Evolutionary conservation across 23 tunicate genomes (phyloP), one percentile per base, ranked within the genome.

Genomic region (Clavelina lepadiformis): DNA sequence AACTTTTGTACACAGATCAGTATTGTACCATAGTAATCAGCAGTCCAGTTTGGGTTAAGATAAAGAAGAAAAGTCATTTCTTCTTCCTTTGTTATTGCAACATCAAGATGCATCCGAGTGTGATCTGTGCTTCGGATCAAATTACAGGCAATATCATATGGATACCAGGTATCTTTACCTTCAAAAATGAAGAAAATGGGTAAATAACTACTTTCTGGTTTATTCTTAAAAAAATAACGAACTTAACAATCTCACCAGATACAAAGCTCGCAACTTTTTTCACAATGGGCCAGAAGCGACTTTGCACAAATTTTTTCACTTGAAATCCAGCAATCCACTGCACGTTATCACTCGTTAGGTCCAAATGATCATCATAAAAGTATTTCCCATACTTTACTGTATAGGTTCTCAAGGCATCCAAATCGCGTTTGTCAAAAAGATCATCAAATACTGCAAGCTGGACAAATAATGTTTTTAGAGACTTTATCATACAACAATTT

Each of bases 261-360:
- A 87, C 77, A 54, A 66, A 68, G 23, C 61, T 20, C 51, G 87
- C 86, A 50, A 79, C 65, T 52, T 79, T 78, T 21, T 68, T 67
- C 2, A 87, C 75, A 21, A 87, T 66, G 11, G 86, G 86, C 97
- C 97, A 89, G 46, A 81, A 69, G 23, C 70, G 55, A 34, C 72
- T 89, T n/a, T 75, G 19, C 2, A 67, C 89, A 45, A 89, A 81
- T 25, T 82, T 71, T 36, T 89, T 60, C 27, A 81, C 77, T 38
- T 89, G 69, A 53, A 89, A 66, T 3, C 75, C 97, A 5, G 97
- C 89, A 33, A 89, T 89, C 97, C 97, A 89, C 49, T 89, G 89
- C 20, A 89, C 97, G 41, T 89, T 89, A 49, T 89, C 97, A 33
- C 89, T 81, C 22, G 63, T 38, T 2, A 75, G 11, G 60, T 89